Base-by-base conservation (phyloP, 2,797 vertebrate species). In the Pseudocheirus occidentalis region DNA sequence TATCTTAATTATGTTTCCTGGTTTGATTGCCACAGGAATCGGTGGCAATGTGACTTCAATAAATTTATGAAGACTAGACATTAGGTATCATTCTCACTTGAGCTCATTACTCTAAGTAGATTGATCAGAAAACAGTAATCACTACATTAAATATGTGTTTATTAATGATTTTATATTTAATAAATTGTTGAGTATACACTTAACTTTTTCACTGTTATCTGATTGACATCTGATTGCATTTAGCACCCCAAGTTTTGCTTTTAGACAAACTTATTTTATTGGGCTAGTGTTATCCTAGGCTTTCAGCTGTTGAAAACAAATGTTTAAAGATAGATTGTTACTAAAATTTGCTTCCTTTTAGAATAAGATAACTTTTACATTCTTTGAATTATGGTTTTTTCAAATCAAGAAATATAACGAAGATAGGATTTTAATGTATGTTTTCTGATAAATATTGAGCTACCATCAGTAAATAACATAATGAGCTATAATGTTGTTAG, bases 1-100 rank as follows among this genome's bases (percentile, higher is more conserved):
- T 97, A 92, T 95, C 1, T 12, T 98, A 95, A 96, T 97, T 56
- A 94, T 50, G 55, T 97, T 98, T 97, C 92, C 90, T 46, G 14
- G 93, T 14, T 93, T 95, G 97, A 96, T 93, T n/a, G n/a, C n/a
- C n/a, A n/a, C n/a, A n/a, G n/a, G n/a, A n/a, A n/a, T n/a, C n/a
- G n/a, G n/a, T 97, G 94, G 90, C 95, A 66, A 1, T 62, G 62
- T 95, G 55, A 46, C 91, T 91, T 96, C 0, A 1, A 7, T 55
- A 31, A 96, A 96, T 94, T 96, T 94, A 91, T 28, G 31, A 94
- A 95, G 92, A 95, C 52, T 93, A 57, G 50, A 95, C 53, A n/a
- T 91, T 0, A 29, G 54, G 27, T 28, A 91, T 97, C 96, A 10
- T 53, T 52, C 93, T 94, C 57, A 95, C 40, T 0, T 54, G 40